These are phyloP conservation scores for Brachynemurus nebulosus DNA, from an alignment of 2,888 invertebrate genomes.

Conservation along the genomic window DNA sequence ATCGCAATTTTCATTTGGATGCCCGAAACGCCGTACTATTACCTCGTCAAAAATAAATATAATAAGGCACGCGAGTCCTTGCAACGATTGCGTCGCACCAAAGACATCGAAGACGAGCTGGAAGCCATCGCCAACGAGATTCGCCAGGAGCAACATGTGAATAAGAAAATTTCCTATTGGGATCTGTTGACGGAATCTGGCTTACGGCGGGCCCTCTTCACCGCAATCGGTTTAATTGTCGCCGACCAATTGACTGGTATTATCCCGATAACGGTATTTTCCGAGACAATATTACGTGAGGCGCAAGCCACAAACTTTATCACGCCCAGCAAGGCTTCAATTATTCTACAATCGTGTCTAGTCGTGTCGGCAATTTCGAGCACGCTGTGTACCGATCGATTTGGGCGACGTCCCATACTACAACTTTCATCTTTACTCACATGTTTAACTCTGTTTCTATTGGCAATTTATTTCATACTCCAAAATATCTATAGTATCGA, in stretches of 20 bases:
- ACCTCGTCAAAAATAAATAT: background rate
- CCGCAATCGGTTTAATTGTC: background rate
- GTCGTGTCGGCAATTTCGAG: background rate
- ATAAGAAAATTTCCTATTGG: background rate
- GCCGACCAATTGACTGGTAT: background rate
- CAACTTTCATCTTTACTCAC: background rate
- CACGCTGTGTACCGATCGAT: background rate
- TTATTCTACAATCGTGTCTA: background rate
- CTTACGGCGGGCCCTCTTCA: background rate
- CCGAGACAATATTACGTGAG: background rate
- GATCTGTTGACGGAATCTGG: background rate
- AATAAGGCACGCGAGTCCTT: background rate
- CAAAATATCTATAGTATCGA: background rate
- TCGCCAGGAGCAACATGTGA: background rate
- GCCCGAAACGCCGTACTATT: background rate
- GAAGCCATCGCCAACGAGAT: background rate
- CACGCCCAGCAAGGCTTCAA: background rate
- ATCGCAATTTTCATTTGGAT: background rate
- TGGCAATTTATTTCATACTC: background rate
- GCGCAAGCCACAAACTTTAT: background rate
- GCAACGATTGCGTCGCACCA: background rate
- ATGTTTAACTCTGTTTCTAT: background rate
- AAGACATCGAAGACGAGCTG: background rate
- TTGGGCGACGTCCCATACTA: background rate
- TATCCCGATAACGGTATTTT: background rate